Conservation (phyloP, 2,888 invertebrate species). For the Macrosiphum euphorbiae region DNA sequence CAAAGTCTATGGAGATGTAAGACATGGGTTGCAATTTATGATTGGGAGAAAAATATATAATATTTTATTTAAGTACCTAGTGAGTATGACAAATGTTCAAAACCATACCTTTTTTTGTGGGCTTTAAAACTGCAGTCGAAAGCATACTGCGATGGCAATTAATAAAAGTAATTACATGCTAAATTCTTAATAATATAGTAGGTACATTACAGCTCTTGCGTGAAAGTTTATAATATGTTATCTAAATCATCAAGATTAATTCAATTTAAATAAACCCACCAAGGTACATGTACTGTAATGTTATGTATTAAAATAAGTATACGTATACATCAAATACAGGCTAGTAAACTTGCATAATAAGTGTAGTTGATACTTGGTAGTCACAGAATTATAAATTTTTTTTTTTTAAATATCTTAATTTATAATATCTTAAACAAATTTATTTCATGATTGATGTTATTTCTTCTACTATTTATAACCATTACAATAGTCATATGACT, state of each 20-base stretch:
- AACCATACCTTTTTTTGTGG: background rate
- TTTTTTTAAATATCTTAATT: background rate
- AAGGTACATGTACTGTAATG: background rate
- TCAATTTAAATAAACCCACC: background rate
- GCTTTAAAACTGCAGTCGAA: background rate
- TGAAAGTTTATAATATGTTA: background rate
- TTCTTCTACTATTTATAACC: background rate
- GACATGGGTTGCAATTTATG: background rate
- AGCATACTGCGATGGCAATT: background rate
- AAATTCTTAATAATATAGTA: background rate
- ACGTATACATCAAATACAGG: no score
- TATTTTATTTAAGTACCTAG: background rate
- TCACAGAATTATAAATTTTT: background rate
- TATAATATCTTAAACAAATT: background rate
- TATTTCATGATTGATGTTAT: background rate
- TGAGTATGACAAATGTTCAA: background rate
- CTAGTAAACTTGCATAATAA: background rate
- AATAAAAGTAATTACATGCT: background rate
- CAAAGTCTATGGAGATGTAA: background rate
- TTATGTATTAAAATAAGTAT: background rate
- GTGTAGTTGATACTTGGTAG: background rate
- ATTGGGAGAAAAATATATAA: background rate
- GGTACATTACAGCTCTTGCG: background rate
- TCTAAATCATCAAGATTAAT: background rate
- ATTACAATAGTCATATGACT: background rate